Conservation (phyloP, 2,888 invertebrate genomes). For the Molanna angustata region DNA sequence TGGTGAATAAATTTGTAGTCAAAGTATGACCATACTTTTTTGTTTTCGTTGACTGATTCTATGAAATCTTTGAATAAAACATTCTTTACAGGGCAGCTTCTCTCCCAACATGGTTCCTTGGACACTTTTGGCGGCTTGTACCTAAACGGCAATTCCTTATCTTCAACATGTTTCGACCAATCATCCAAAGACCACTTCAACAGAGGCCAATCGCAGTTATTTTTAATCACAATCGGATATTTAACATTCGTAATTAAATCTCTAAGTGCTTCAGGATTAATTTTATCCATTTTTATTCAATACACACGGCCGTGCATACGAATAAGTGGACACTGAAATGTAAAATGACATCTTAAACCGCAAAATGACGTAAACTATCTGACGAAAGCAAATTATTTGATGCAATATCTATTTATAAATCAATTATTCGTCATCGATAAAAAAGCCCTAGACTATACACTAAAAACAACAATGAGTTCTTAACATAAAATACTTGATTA, state of each 20-base stretch:
- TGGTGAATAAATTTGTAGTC: slow-evolving; percentile 80
- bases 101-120: slow-evolving; percentile 77
- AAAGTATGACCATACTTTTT: slow-evolving; percentile 72
- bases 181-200: slow-evolving; percentile 59
- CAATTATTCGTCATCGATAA: too few relatives aligned
- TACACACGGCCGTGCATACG: too few relatives aligned
- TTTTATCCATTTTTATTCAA: slow-evolving; percentile 19
- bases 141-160: slow-evolving; percentile 58
- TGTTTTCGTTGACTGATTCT: slow-evolving; percentile 37
- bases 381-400: too few relatives aligned
- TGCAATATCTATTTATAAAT: too few relatives aligned
- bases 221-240: slow-evolving; percentile 26
- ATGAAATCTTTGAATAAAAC: slow-evolving; percentile 66
- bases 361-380: too few relatives aligned
- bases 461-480: too few relatives aligned
- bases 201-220: slow-evolving; percentile 50
- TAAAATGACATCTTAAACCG: too few relatives aligned
- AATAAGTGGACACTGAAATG: too few relatives aligned
- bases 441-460: too few relatives aligned
- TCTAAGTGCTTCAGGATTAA: slow-evolving; percentile 9
- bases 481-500: too few relatives aligned
- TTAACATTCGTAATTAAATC: slow-evolving; percentile 20
- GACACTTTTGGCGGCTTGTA: slow-evolving; percentile 39
- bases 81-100: slow-evolving; percentile 56
- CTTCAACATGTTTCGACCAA: slow-evolving; percentile 57